A percentile compares a stretch with the other conserved stretches of the same genome.
Evolutionary conservation across 2,888 invertebrate genomes (phyloP).

Genomic region (Urechis unicinctus): DNA sequence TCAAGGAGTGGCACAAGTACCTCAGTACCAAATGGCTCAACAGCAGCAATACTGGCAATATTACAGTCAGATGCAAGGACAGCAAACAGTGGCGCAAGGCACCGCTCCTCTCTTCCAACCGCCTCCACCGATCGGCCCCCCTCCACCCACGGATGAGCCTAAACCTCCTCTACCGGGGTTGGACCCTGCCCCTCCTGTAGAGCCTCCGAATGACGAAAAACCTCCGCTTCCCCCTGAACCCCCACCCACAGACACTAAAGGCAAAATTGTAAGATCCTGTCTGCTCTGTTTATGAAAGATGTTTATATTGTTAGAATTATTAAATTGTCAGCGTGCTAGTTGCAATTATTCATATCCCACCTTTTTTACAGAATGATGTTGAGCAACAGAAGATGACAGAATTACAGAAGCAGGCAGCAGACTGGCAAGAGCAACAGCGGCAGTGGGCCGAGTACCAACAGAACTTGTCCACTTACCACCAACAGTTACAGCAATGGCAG

Average conservation of each 20-base stretch:
- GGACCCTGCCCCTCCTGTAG: slow-evolving; percentile 29
- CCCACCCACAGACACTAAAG: slow-evolving; percentile 32
- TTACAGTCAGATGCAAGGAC: slow-evolving; percentile 11
- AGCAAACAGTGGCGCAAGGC: slow-evolving; percentile 1
- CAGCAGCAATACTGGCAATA: slow-evolving; percentile 3
- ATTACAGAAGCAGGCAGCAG: slow-evolving; percentile 32
- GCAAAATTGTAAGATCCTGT: slow-evolving; percentile 6
- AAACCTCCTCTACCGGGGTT: slow-evolving; percentile 4
- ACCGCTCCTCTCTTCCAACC: background rate
- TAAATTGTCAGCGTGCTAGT: background rate
- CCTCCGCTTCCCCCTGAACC: slow-evolving; percentile 43
- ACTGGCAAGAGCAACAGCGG: slow-evolving; percentile 30
- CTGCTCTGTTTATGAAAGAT: too few relatives aligned
- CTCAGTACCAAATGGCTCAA: background rate
- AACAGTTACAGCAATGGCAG: slow-evolving; percentile 15
- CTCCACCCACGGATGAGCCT: background rate
- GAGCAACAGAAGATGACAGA: slow-evolving; percentile 29
- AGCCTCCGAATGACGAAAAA: slow-evolving; percentile 31
- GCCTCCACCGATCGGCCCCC: slow-evolving; percentile 5
- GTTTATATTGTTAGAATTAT: slow-evolving; percentile 2
- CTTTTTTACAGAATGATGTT: slow-evolving; percentile 12
- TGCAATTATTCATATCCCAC: too few relatives aligned
- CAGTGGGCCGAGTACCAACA: slow-evolving; percentile 17
- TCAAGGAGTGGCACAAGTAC: background rate
- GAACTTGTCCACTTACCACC: slow-evolving; percentile 13